Evolutionary conservation across 2,113 vertebrate species (phyloP).

Genomic region (Pelecanus crispus): DNA sequence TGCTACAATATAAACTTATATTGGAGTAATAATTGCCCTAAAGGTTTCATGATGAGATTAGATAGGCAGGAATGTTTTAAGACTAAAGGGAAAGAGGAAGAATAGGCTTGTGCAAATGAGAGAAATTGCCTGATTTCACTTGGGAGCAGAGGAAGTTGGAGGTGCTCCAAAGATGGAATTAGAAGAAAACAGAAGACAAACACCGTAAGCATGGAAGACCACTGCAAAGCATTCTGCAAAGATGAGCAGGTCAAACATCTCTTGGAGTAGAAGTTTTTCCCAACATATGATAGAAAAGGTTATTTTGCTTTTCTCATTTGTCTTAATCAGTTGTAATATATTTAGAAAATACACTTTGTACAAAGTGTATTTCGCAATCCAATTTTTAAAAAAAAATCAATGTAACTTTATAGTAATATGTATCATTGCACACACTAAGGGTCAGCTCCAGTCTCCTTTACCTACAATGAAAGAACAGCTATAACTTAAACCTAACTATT

Average conservation of each 20-base stretch:
- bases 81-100: neutral
- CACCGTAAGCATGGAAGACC: neutral
- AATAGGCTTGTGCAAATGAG: neutral
- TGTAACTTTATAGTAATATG: neutral
- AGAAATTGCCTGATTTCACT: neutral
- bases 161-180: neutral
- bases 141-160: neutral
- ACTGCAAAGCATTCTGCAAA: neutral
- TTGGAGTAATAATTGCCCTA: constrained; percentile 20
- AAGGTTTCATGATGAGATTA: constrained; percentile 13
- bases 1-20: neutral
- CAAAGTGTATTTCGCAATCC: neutral
- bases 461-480: neutral
- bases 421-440: neutral
- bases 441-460: neutral
- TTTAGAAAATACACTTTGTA: neutral
- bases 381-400: rapidly evolving
- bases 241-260: neutral
- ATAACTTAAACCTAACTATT: neutral
- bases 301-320: neutral
- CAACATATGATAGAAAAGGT: neutral
- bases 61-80: neutral
- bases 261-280: neutral
- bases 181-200: neutral
- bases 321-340: neutral